phyloP scores from a whole-genome alignment of 2,888 invertebrate species.

The Drosophila anomelani region DNA sequence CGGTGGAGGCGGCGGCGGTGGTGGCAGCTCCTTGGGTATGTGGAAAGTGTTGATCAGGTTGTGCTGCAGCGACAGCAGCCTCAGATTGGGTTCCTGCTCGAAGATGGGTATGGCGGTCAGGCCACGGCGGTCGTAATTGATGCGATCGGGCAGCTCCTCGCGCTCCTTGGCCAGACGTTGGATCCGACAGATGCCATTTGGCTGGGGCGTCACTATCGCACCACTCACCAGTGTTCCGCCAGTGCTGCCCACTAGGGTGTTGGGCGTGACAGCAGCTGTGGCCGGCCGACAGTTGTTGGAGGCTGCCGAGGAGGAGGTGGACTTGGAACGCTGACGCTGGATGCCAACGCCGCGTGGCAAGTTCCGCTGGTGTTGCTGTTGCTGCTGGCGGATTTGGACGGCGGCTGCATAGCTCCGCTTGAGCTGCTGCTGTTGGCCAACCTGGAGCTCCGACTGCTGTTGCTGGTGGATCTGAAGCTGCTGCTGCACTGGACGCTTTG shows the following conservation, averaged over 20 bases:
- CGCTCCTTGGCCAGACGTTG: conserved; percentile 90
- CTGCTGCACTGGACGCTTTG: conserved; percentile 63
- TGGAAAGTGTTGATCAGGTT: conserved; percentile 90
- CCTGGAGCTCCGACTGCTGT: conserved; percentile 51
- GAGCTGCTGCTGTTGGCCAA: conserved; percentile 48
- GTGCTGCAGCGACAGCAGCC: conserved; percentile 95
- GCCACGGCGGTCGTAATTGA: conserved; percentile 94
- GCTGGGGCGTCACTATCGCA: conserved; percentile 78
- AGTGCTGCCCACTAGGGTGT: conserved; percentile 53
- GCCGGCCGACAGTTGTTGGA: conserved; percentile 70
- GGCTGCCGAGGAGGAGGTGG: conserved; percentile 79
- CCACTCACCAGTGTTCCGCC: conserved; percentile 70
- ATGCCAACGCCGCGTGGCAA: conserved; percentile 61
- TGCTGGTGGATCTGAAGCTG: conserved; percentile 38
- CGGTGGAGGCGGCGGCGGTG: conserved; percentile 37
- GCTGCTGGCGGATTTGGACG: conserved; percentile 63
- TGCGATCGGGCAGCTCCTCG: conserved; percentile 93
- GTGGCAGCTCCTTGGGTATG: conserved; percentile 81
- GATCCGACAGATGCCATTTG: conserved; percentile 86
- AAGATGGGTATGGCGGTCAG: conserved; percentile 92
- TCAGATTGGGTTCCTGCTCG: conserved; percentile 91
- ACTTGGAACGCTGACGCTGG: conserved; percentile 78
- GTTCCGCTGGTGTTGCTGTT: conserved; percentile 43
- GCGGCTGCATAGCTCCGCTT: conserved; percentile 66
- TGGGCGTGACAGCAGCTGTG: conserved; percentile 63